A percentile compares a stretch with the other conserved stretches of the same genome.
phyloP scores from a whole-genome alignment of 2,888 invertebrate species.

The Melanotus villosus region DNA sequence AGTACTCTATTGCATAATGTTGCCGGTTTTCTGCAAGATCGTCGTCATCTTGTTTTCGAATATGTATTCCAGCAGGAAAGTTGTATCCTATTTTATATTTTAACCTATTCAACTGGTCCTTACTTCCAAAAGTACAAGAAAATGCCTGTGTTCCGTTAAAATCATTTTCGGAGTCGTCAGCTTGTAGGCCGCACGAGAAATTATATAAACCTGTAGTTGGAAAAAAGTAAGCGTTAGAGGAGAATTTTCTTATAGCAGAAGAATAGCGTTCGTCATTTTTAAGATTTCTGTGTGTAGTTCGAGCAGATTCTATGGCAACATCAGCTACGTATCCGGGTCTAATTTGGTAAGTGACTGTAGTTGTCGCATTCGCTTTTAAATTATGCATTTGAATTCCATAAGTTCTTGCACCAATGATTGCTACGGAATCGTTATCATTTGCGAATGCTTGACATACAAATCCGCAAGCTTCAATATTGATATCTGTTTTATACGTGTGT shows the following conservation, averaged over 20 bases:
- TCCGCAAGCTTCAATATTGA: conserved; percentile 73
- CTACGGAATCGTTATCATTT: conserved; percentile 68
- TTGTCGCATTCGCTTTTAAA: conserved; percentile 60
- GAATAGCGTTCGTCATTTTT: conserved; percentile 73
- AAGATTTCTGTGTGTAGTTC: conserved; percentile 71
- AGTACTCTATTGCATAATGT: conserved; percentile 51
- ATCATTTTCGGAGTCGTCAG: neutral
- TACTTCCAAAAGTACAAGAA: conserved; percentile 39
- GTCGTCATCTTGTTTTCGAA: conserved; percentile 49
- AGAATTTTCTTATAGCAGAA: conserved; percentile 72
- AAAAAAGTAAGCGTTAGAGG: conserved; percentile 73
- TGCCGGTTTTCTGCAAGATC: conserved; percentile 55
- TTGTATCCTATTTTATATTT: neutral
- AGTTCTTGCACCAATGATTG: conserved; percentile 69
- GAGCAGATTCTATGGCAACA: conserved; percentile 57
- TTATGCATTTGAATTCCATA: conserved; percentile 73
- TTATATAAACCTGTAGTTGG: conserved; percentile 73
- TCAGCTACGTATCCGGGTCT: conserved; percentile 52
- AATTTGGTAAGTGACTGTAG: conserved; percentile 67
- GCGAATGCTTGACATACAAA: conserved; percentile 72
- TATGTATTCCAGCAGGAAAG: conserved; percentile 31
- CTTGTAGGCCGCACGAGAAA: conserved; percentile 58
- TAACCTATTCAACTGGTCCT: conserved; percentile 18
- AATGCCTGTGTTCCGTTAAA: neutral
- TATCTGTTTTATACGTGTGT: conserved; percentile 64